Base-by-base conservation (phyloP, 2,888 invertebrate species). In the Lingula anatina region DNA sequence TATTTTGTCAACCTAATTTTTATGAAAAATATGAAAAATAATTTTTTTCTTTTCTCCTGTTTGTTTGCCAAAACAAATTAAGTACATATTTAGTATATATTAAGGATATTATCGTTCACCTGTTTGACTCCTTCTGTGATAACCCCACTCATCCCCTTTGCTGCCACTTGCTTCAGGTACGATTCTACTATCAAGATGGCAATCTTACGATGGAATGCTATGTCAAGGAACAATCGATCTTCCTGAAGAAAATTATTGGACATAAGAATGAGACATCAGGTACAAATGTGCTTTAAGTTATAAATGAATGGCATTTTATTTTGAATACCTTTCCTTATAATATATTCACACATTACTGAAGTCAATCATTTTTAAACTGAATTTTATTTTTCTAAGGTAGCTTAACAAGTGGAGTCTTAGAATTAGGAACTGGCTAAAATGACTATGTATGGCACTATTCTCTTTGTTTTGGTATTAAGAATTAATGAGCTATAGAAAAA, bases 181-280 rank as follows among this genome's bases (percentile, higher is more conserved):
- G 85, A 82, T 62, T 86, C 84, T 12, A 84, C 81, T 1, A 88
- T 80, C 35, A 88, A 72, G 23, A 86, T 75, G 0, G 88, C 87
- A 61, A 86, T 82, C 62, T 84, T 81, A 36, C 84, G 81, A 66
- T 89, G 89, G 52, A 86, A 79, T 44, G 83, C 80, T 60, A 85
- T 81, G 0, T 85, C 82, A 48, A 89, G 77, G 68, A 83, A 84
- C 24, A 86, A 77, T 41, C 80, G 77, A 25, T 78, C 79, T 46
- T 59, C 64, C 72, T 70, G 56, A 5, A 56, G 56, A 25, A 39
- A n/a, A n/a, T n/a, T n/a, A n/a, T n/a, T n/a, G n/a, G n/a, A n/a
- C n/a, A n/a, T n/a, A n/a, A 12, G n/a, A 35, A 35, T n/a, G n/a
- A 35, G n/a, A 12, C 12, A 35, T 35, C 35, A 35, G 12, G n/a